Base-by-base conservation (phyloP, 2,797 vertebrate species). In the Danio albolineatus region DNA sequence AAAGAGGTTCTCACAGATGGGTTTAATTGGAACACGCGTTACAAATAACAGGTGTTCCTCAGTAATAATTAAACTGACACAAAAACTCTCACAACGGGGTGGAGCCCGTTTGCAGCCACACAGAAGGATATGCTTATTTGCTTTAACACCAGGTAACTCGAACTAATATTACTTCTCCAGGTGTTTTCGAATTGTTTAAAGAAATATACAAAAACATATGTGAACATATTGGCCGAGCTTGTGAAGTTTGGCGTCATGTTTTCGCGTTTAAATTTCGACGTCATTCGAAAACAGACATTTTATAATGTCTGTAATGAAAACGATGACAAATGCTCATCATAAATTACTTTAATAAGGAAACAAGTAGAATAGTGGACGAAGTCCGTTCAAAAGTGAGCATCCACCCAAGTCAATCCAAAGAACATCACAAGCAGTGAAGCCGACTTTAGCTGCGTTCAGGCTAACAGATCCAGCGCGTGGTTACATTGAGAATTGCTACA, bases 31-130 rank as follows among this genome's bases (percentile, higher is more conserved):
- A 16, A 4, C 12, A 28, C 82, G 87, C 79, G 78, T 79, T 57
- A 72, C 64, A 60, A 1, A 5, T 17, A 67, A 69, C 91, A 92
- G 91, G 92, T 92, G 92, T 91, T 90, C 67, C 64, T 70, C 85
- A 73, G 78, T 41, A 72, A 4, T 84, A 90, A 92, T 92, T 90
- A 89, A 88, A 88, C 21, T 62, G 85, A 89, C 90, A 85, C 81
- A 81, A 84, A 83, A 83, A 38, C 59, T 10, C 43, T 70, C 64
- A 16, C 17, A 71, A 9, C 7, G 75, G 69, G 14, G 56, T 36
- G 48, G 21, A 56, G 48, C 83, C 72, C 21, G 44, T 9, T 39
- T 36, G 67, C 73, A 56, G 19, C 51, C 57, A 69, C 82, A 64
- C 67, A 82, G 84, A 61, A 48, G 78, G 80, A 89, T 86, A 88